Evolutionary conservation across 2,888 invertebrate genomes (phyloP), one percentile per base, ranked within the genome.

Genomic region (Mythimna lalbum): DNA sequence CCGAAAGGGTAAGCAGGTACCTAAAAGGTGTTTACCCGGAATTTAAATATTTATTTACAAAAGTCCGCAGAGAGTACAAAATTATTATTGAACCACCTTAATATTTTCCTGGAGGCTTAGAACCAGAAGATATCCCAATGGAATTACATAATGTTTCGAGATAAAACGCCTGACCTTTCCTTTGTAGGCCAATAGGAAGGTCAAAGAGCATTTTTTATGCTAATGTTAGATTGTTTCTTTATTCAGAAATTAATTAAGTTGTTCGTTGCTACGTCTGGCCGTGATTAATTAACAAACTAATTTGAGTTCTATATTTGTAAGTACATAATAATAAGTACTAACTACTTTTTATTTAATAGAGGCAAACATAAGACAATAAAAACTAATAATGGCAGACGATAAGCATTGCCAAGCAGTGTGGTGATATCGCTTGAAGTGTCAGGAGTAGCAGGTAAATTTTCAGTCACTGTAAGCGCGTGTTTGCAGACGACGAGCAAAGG

Each of bases 71-170:
- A 50, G 64, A 62, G 62, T 36, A 12, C 53, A 39, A 81, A 71
- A 81, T 81, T 66, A 78, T 81, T 59, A 81, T 72, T 65, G 56
- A 59, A 59, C 63, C 47, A 52, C 52, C 61, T 66, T 78, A 66
- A 78, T 70, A 80, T 71, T 78, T 81, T 81, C 67, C 27, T 50
- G 47, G 52, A 47, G 12, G 61, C 73, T 72, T 59, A 64, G 47
- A 78, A 23, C 56, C 56, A 78, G 47, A 64, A 64, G 72, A 62
- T 62, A 63, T 78, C 82, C 82, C 73, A 55, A 52, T 53, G 64
- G 67, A 73, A 78, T 82, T 79, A 78, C 31, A 60, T 78, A 81
- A 81, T 81, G 56, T 78, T 82, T 81, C 57, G 57, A 73, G 78
- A 78, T 72, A 73, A 65, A 78, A 78, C 50, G 66, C 19, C 82